A percentile compares a stretch with the other conserved stretches of the same genome.
Evolutionary conservation across 2,113 vertebrate species (phyloP).

Genomic region (Atrichornis clamosus): DNA sequence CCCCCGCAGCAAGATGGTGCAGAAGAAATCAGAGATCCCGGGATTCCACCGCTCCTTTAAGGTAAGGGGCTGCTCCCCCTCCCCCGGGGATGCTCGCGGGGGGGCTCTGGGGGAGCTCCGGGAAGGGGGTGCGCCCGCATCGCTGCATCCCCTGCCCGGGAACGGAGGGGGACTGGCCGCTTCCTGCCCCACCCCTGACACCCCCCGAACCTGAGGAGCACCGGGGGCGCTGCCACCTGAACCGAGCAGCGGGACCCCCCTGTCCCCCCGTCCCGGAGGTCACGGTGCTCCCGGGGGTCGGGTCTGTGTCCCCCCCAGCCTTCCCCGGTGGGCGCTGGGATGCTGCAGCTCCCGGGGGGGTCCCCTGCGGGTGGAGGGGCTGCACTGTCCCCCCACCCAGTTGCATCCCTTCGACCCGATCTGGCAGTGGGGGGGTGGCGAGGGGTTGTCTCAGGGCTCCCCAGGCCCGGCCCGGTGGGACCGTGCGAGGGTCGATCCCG

Average conservation of each 20-base stretch:
- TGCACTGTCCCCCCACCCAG: background rate
- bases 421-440: background rate
- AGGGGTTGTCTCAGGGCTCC: background rate
- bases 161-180: background rate
- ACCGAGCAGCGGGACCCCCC: background rate
- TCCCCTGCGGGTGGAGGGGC: background rate
- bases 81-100: background rate
- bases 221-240: background rate
- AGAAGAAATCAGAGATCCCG: slow-evolving; percentile 88
- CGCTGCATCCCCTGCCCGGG: background rate
- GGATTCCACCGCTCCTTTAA: slow-evolving; percentile 92
- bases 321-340: background rate
- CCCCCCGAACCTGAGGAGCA: background rate
- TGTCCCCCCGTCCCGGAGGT: background rate
- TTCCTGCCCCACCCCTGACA: too few species aligned
- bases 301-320: background rate
- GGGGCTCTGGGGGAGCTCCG: background rate
- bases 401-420: background rate
- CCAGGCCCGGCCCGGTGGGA: background rate
- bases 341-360: background rate
- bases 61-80: slow-evolving; percentile 63
- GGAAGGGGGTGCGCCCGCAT: background rate
- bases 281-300: background rate
- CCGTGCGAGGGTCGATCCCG: background rate
- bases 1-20: slow-evolving; percentile 45